phyloP scores from a whole-genome alignment of 1,140 invertebrate genomes.

The Apis mellifera region DNA sequence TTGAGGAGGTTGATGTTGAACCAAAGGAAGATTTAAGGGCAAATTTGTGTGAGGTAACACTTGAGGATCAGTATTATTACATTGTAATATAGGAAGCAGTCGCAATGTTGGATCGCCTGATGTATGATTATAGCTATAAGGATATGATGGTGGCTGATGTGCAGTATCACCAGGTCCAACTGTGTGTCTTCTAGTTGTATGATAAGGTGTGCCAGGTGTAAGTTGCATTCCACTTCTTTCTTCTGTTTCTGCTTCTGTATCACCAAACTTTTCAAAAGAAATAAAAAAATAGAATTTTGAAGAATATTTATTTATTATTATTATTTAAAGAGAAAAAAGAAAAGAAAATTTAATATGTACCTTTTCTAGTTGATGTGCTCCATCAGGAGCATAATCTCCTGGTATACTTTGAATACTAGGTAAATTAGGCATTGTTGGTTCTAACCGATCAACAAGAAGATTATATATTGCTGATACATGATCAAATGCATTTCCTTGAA shows the following conservation, averaged over 20 bases:
- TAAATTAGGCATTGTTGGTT: constrained; percentile 81
- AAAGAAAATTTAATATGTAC: constrained; percentile 71
- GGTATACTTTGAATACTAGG: constrained; percentile 84
- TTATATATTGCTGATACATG: constrained; percentile 99
- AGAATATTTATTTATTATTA: constrained; percentile 10
- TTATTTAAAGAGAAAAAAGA: background rate
- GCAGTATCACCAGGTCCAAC: constrained; percentile 95
- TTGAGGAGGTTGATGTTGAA: constrained; percentile 89
- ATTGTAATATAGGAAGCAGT: constrained; percentile 74
- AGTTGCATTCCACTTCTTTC: constrained; percentile 75
- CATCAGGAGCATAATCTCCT: constrained; percentile 83
- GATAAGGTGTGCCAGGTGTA: constrained; percentile 76
- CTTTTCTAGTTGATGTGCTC: constrained; percentile 86
- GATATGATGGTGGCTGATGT: constrained; percentile 84
- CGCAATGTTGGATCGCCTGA: constrained; percentile 73
- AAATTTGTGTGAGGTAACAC: constrained; percentile 85
- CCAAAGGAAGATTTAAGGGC: constrained; percentile 88
- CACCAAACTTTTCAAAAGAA: constrained; percentile 82
- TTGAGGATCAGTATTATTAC: constrained; percentile 75
- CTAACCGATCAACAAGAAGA: constrained; percentile 88
- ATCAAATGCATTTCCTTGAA: constrained; percentile 94
- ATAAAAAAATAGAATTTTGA: constrained; percentile 50
- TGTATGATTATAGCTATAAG: constrained; percentile 73
- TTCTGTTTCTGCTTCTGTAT: constrained; percentile 84
- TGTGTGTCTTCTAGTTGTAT: constrained; percentile 90